phyloP scores from a whole-genome alignment of 2,113 vertebrate genomes.

The Entosphenus tridentatus region DNA sequence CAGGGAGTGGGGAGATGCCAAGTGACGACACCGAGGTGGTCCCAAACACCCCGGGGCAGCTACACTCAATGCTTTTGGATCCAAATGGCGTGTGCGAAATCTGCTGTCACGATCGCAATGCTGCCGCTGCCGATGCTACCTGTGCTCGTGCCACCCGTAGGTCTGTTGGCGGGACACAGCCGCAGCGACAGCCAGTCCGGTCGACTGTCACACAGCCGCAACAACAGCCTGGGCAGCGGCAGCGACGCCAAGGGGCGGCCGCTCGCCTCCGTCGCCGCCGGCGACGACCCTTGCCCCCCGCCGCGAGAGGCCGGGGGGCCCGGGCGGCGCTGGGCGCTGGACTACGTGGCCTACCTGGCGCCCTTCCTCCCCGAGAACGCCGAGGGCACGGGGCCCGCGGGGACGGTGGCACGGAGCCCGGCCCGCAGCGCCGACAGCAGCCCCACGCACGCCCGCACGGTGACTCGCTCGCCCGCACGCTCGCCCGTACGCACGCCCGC shows the following conservation, averaged over 20 bases:
- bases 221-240: constrained; percentile 57
- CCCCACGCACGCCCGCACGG: constrained; percentile 57
- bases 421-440: constrained; percentile 54
- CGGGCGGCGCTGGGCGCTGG: constrained; percentile 18
- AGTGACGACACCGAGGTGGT: not conserved
- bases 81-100: not conserved
- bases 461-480: constrained; percentile 14
- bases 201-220: constrained; percentile 44
- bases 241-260: constrained; percentile 41
- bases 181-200: constrained; percentile 32
- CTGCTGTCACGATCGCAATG: not conserved
- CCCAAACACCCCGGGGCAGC: not conserved
- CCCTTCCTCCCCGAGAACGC: constrained; percentile 37
- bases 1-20: not conserved
- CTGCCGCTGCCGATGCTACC: not conserved
- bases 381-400: constrained; percentile 26
- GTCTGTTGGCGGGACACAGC: constrained; percentile 31
- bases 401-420: not conserved
- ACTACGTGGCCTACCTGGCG: constrained; percentile 78
- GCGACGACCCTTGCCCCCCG: no score
- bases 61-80: not conserved
- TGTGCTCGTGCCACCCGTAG: constrained; percentile 19
- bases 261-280: no score
- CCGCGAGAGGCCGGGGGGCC: no score
- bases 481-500: no score